These are phyloP conservation scores for Epinephelus cyanopodus DNA, from an alignment of 2,113 vertebrate genomes.

Conservation along the genomic window DNA sequence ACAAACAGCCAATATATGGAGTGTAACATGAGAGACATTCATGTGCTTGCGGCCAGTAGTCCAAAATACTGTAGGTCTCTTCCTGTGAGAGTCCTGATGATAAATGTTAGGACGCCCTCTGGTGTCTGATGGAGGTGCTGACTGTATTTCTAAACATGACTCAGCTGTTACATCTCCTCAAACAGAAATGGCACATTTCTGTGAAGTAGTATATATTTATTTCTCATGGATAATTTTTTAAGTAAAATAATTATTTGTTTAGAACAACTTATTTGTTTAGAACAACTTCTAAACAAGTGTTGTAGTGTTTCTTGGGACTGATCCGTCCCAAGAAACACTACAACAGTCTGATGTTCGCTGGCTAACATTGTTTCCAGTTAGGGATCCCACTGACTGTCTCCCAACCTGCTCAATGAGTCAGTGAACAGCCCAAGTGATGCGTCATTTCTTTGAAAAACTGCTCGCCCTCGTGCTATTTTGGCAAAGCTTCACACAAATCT, in stretches of 20 bases:
- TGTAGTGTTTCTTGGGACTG: too few relatives aligned
- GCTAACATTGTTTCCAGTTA: too few relatives aligned
- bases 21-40: not conserved
- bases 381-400: too few relatives aligned
- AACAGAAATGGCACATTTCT: not conserved
- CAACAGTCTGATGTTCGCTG: too few relatives aligned
- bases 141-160: not conserved
- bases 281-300: too few relatives aligned
- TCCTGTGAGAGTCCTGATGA: not conserved
- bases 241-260: not conserved
- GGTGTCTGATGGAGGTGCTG: slow-evolving; percentile 17
- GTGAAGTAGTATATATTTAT: not conserved
- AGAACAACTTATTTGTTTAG: not conserved
- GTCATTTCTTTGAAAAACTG: too few relatives aligned
- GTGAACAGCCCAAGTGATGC: too few relatives aligned
- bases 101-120: slow-evolving; percentile 27
- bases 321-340: too few relatives aligned
- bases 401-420: too few relatives aligned
- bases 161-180: not conserved
- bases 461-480: too few relatives aligned
- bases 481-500: too few relatives aligned
- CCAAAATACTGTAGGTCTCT: not conserved
- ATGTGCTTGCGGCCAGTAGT: not conserved
- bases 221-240: not conserved
- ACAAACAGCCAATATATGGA: not conserved